Conservation (phyloP, 2,888 invertebrate genomes). For the Osmoderma eremita region DNA sequence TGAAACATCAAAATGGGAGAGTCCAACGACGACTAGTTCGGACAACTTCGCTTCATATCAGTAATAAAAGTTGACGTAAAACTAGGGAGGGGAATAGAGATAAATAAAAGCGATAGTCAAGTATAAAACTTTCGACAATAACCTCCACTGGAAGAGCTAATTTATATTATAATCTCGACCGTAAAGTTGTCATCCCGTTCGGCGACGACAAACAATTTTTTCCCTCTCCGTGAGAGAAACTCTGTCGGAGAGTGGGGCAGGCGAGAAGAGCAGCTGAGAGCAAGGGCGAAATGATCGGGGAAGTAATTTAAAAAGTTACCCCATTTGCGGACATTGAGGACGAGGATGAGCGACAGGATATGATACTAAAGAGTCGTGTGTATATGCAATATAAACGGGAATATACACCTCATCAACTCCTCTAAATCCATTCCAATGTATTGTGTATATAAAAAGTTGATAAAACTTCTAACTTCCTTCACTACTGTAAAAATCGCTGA, state of each 20-base stretch:
- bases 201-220: conserved; percentile 31
- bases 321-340: conserved; percentile 18
- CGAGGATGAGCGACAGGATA: background rate
- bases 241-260: background rate
- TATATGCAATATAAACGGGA: background rate
- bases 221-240: conserved; percentile 7
- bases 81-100: conserved; percentile 25
- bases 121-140: conserved; percentile 33
- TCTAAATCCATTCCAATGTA: conserved; percentile 46
- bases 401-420: conserved; percentile 37
- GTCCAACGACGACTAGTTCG: background rate
- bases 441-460: conserved; percentile 47
- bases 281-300: background rate
- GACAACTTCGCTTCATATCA: background rate
- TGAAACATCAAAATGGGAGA: too few relatives aligned
- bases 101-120: conserved; percentile 33
- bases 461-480: conserved; percentile 45
- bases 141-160: conserved; percentile 20
- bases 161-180: conserved; percentile 37
- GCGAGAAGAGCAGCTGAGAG: too few relatives aligned
- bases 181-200: conserved; percentile 31
- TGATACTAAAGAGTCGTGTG: background rate
- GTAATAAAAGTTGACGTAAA: conserved; percentile 32
- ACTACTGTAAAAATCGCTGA: too few relatives aligned
- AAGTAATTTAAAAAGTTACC: conserved; percentile 27